Conservation (phyloP, 2,113 vertebrate genomes). For the Eurystomus gularis region DNA sequence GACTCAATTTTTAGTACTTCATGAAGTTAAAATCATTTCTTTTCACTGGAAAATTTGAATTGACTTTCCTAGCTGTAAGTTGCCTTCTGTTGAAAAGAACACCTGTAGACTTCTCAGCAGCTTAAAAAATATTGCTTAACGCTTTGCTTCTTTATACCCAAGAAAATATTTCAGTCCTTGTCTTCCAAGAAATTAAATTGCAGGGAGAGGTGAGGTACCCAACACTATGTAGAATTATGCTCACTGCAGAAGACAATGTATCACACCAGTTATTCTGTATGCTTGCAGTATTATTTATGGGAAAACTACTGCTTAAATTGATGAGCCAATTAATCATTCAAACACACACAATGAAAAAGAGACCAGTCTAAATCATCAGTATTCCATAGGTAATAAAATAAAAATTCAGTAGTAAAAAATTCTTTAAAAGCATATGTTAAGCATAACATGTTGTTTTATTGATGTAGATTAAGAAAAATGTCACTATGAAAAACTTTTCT, state of each 20-base stretch:
- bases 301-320: background rate
- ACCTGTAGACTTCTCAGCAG: background rate
- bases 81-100: background rate
- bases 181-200: background rate
- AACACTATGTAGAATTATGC: background rate
- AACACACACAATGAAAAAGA: background rate
- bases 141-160: background rate
- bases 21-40: conserved; percentile 3
- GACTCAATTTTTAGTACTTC: background rate
- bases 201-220: background rate
- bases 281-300: background rate
- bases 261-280: background rate
- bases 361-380: background rate
- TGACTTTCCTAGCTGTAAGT: background rate
- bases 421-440: background rate
- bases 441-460: background rate
- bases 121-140: background rate
- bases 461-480: background rate
- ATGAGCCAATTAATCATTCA: conserved; percentile 25
- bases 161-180: background rate
- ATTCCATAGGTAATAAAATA: background rate
- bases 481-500: background rate
- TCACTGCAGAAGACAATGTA: background rate
- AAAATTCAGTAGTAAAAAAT: background rate
- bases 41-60: background rate